These are phyloP conservation scores for Cinara cedri DNA, from an alignment of 2,888 invertebrate genomes.

Conservation along the genomic window DNA sequence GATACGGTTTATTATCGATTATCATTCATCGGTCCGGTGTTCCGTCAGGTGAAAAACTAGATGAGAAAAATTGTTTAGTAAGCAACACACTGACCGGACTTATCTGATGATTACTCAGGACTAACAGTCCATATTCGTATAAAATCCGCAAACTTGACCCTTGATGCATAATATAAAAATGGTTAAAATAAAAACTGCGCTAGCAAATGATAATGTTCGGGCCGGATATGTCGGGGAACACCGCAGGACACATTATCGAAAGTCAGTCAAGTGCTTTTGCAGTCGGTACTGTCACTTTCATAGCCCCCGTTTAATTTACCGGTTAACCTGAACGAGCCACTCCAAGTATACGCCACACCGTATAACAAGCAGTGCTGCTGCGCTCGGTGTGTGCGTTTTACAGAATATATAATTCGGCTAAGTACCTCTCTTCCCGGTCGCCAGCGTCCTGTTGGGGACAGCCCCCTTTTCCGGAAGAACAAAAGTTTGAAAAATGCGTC, in stretches of 20 bases:
- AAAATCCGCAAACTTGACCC: no score
- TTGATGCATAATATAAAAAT: background rate
- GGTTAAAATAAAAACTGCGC: background rate
- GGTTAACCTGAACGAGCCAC: slow-evolving; percentile 52
- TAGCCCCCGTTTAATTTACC: slow-evolving; percentile 50
- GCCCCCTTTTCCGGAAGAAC: slow-evolving; percentile 34
- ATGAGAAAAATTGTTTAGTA: no score
- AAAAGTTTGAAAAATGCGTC: slow-evolving; percentile 56
- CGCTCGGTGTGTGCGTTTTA: slow-evolving; percentile 44
- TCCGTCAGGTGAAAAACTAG: no score
- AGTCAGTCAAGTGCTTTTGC: slow-evolving; percentile 49
- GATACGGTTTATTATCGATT: no score
- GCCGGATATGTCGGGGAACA: background rate
- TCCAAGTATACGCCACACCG: slow-evolving; percentile 6
- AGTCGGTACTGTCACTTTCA: slow-evolving; percentile 55
- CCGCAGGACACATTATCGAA: slow-evolving; percentile 31
- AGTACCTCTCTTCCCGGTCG: slow-evolving; percentile 41
- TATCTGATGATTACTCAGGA: no score
- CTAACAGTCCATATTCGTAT: no score
- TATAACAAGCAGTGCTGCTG: slow-evolving; percentile 25
- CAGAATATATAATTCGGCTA: slow-evolving; percentile 54
- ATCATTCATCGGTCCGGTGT: no score
- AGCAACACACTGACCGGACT: no score
- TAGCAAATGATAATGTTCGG: slow-evolving; percentile 14
- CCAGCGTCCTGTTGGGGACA: slow-evolving; percentile 52